phyloP scores from a whole-genome alignment of 2,797 vertebrate species.

The Argya squamiceps region DNA sequence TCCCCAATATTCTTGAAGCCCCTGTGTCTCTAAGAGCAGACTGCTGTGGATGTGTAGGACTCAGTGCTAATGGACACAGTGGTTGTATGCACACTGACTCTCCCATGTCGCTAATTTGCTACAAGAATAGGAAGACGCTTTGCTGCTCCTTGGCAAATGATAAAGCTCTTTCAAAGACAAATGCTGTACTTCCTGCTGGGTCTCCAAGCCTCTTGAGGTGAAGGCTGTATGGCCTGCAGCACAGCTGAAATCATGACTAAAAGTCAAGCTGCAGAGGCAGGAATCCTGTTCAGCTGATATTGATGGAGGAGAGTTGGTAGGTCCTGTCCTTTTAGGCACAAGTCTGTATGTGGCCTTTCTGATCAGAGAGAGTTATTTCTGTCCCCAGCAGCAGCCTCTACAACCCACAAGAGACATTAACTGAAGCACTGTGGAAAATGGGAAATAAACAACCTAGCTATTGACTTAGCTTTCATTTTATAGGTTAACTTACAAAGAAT shows the following conservation, averaged over 20 bases:
- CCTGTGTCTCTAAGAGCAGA: not conserved
- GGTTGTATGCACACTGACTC: not conserved
- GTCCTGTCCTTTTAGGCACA: not conserved
- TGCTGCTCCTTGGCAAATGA: not conserved
- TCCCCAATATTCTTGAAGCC: not conserved
- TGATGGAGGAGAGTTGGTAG: not conserved
- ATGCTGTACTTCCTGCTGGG: not conserved
- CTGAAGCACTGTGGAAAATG: not conserved
- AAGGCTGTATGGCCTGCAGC: not conserved
- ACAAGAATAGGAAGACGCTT: rapidly evolving
- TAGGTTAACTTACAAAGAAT: not conserved
- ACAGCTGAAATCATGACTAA: not conserved
- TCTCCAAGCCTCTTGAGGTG: not conserved
- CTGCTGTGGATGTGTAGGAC: too few species aligned
- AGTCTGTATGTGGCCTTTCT: not conserved
- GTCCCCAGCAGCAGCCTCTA: not conserved
- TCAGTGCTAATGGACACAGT: not conserved
- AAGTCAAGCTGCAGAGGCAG: not conserved
- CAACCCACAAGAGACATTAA: not conserved
- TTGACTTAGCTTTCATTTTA: not conserved
- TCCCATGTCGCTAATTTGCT: not conserved
- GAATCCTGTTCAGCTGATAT: not conserved
- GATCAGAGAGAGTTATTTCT: not conserved
- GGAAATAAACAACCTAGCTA: not conserved
- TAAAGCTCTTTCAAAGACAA: not conserved